A percentile compares a stretch with the other conserved stretches of the same genome.
These are phyloP conservation scores for Euwallacea fornicatus DNA, from an alignment of 1,140 invertebrate species.

Conservation along the genomic window DNA sequence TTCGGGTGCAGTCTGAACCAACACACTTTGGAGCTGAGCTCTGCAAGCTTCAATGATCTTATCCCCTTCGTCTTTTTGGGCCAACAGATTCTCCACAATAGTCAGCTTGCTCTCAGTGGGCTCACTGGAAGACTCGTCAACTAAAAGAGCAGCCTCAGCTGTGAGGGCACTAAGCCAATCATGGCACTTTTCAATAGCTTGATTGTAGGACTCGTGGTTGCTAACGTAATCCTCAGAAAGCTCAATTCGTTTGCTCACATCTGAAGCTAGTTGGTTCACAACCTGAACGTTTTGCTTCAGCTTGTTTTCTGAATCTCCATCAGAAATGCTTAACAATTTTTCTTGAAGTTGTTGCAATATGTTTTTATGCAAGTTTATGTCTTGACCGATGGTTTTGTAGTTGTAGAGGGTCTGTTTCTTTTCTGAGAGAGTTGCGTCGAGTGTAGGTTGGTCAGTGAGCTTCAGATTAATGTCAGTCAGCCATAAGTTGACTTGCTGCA, in stretches of 20 bases:
- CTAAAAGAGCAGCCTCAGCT: slow-evolving; percentile 65
- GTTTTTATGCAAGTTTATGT: slow-evolving; percentile 77
- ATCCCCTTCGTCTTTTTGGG: slow-evolving; percentile 73
- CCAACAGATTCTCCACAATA: slow-evolving; percentile 74
- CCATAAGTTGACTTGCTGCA: slow-evolving; percentile 80
- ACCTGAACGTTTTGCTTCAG: slow-evolving; percentile 68
- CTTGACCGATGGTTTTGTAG: slow-evolving; percentile 75
- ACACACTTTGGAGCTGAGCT: slow-evolving; percentile 68
- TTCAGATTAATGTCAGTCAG: slow-evolving; percentile 73
- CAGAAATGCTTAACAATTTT: slow-evolving; percentile 70
- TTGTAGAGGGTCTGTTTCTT: slow-evolving; percentile 82
- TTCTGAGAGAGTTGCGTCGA: slow-evolving; percentile 76
- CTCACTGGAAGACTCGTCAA: slow-evolving; percentile 71
- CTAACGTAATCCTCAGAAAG: slow-evolving; percentile 71
- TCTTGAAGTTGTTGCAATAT: slow-evolving; percentile 78
- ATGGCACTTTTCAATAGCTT: slow-evolving; percentile 73
- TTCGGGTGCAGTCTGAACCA: slow-evolving; percentile 75
- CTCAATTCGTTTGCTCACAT: slow-evolving; percentile 68
- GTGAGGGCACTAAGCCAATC: slow-evolving; percentile 73
- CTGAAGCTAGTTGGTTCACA: slow-evolving; percentile 68
- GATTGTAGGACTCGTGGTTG: slow-evolving; percentile 81
- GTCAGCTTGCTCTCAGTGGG: slow-evolving; percentile 72
- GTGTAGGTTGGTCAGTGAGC: slow-evolving; percentile 65
- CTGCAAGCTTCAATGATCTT: slow-evolving; percentile 71
- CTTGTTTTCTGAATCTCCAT: slow-evolving; percentile 73